Evolutionary conservation across 2,888 invertebrate genomes (phyloP).

Genomic region (Drosophila infuscata): DNA sequence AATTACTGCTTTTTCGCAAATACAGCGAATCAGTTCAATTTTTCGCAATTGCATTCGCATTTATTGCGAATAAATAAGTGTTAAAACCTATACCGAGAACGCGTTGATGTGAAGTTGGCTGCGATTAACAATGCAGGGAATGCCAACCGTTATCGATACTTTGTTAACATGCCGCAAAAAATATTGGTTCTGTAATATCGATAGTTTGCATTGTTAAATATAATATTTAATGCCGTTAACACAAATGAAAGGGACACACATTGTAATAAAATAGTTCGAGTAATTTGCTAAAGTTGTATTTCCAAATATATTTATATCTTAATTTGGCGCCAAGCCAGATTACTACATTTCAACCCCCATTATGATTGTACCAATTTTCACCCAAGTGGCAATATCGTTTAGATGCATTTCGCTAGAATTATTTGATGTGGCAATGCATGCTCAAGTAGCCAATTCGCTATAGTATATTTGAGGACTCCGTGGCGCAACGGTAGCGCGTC

Average conservation of each 20-base stretch:
- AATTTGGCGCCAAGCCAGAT: not conserved
- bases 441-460: constrained; percentile 26
- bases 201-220: not conserved
- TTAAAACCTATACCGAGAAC: constrained; percentile 64
- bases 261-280: not conserved
- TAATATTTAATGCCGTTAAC: not conserved
- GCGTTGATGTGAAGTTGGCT: constrained; percentile 75
- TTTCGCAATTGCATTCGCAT: constrained; percentile 67
- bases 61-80: constrained; percentile 71
- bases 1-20: constrained; percentile 40
- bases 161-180: not conserved
- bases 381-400: constrained; percentile 12
- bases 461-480: constrained; percentile 56
- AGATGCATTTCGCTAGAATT: not conserved
- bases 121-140: constrained; percentile 55
- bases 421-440: constrained; percentile 10
- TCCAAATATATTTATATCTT: not conserved
- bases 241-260: not conserved
- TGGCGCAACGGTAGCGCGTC: constrained; percentile 80
- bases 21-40: constrained; percentile 41
- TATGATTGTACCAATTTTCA: not conserved
- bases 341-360: not conserved
- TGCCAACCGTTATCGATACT: constrained; percentile 40
- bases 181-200: constrained; percentile 11
- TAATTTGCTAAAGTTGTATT: not conserved